Conservation (phyloP, 1,140 invertebrate genomes). For the Diachasmimorpha longicaudata region DNA sequence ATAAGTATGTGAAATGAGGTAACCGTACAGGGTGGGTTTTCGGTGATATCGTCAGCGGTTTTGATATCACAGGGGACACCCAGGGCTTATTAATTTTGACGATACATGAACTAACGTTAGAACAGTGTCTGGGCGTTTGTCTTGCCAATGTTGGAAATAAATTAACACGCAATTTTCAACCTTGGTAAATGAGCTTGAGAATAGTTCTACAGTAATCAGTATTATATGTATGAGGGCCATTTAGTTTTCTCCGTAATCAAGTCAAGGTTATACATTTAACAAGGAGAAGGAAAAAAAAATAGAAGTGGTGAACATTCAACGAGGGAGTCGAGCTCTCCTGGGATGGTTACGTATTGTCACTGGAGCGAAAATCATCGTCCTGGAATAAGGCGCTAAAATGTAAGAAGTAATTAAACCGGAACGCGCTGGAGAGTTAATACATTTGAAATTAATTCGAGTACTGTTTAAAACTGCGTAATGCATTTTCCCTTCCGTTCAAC, state of each 20-base stretch:
- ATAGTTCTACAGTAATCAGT: background rate
- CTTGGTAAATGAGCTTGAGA: background rate
- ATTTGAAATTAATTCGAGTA: constrained; percentile 18
- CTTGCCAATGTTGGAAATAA: background rate
- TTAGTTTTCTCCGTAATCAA: constrained; percentile 1
- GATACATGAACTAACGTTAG: background rate
- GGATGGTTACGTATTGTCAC: constrained; percentile 15
- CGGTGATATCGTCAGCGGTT: background rate
- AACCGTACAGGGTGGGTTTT: background rate
- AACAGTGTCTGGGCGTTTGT: background rate
- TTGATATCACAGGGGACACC: background rate
- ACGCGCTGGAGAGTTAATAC: constrained; percentile 14
- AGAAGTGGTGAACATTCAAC: background rate
- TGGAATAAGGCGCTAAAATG: background rate
- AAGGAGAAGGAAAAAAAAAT: background rate
- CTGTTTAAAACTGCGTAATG: constrained; percentile 21
- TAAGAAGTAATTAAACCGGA: constrained; percentile 21
- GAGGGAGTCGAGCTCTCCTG: background rate
- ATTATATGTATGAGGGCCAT: background rate
- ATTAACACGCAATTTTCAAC: background rate
- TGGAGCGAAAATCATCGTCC: background rate
- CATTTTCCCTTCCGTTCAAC: background rate
- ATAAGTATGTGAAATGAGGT: background rate
- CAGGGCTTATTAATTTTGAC: constrained; percentile 8
- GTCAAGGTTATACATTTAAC: constrained; percentile 8